phyloP scores from a whole-genome alignment of 1,140 invertebrate genomes.

The Tetramorium parvispinum region DNA sequence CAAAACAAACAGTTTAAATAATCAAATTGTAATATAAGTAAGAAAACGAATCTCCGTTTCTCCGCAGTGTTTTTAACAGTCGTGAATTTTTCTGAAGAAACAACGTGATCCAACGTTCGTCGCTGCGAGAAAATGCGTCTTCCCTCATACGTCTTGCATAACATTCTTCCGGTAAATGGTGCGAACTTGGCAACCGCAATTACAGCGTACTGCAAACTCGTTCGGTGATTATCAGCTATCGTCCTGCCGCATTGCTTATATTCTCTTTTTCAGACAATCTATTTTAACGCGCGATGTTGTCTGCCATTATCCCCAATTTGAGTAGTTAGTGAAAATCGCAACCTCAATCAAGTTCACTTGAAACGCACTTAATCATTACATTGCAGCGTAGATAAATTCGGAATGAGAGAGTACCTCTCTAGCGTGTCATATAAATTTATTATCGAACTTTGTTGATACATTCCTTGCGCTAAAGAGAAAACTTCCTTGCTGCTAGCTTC shows the following conservation, averaged over 20 bases:
- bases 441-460: neutral
- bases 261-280: conserved; percentile 23
- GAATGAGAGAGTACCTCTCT: neutral
- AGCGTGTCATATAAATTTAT: conserved; percentile 26
- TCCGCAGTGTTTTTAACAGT: neutral
- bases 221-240: conserved; percentile 78
- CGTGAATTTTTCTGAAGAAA: neutral
- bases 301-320: conserved; percentile 32
- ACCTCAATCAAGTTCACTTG: conserved; percentile 10
- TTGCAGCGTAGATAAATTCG: neutral
- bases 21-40: neutral
- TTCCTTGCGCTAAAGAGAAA: neutral
- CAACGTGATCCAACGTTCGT: conserved; percentile 4
- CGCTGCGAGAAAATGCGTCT: conserved; percentile 24
- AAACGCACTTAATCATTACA: neutral
- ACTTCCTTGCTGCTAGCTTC: conserved; percentile 1
- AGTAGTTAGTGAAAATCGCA: conserved; percentile 4
- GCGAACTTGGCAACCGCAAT: conserved; percentile 77
- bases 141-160: neutral
- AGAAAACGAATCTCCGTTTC: neutral
- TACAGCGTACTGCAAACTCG: conserved; percentile 77
- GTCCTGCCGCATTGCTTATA: conserved; percentile 38
- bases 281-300: conserved; percentile 15
- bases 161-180: conserved; percentile 67
- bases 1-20: neutral